A percentile compares a stretch with the other conserved stretches of the same genome.
phyloP scores from a whole-genome alignment of 2,797 vertebrate species.

The Pagetopsis macropterus region DNA sequence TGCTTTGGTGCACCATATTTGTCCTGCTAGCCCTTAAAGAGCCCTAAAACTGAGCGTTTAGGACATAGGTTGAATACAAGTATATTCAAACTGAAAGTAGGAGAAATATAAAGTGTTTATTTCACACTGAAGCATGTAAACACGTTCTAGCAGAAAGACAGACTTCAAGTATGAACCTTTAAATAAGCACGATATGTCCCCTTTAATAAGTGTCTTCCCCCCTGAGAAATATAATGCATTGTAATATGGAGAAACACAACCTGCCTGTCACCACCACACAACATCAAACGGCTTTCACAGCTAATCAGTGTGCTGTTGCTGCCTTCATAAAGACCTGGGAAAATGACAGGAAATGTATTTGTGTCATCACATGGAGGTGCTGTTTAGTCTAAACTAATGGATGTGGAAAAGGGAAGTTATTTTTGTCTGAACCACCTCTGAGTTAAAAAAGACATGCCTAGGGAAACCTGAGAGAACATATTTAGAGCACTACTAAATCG shows the following conservation, averaged over 20 bases:
- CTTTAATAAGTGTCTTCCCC: slow-evolving; percentile 11
- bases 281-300: slow-evolving; percentile 26
- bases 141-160: too few relatives aligned
- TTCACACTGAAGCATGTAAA: too few relatives aligned
- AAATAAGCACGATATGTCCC: too few relatives aligned
- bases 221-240: slow-evolving; percentile 18
- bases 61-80: too few relatives aligned
- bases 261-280: slow-evolving; percentile 9
- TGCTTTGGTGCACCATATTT: too few relatives aligned
- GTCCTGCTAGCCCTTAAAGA: too few relatives aligned
- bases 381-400: slow-evolving; percentile 74
- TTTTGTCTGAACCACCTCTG: slow-evolving; percentile 67
- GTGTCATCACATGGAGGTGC: slow-evolving; percentile 68
- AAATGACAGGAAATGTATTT: slow-evolving; percentile 58
- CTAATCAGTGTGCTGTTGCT: slow-evolving; percentile 40
- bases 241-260: slow-evolving; percentile 5
- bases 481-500: slow-evolving; percentile 55
- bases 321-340: slow-evolving; percentile 25
- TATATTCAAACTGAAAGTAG: too few relatives aligned
- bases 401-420: slow-evolving; percentile 71
- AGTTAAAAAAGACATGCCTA: slow-evolving; percentile 69
- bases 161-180: too few relatives aligned
- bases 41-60: too few relatives aligned
- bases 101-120: too few relatives aligned
- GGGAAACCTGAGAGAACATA: slow-evolving; percentile 66